Percentiles rank a stretch among this genome's conserved stretches.
These are phyloP conservation scores for Corella eumyota DNA, from an alignment of 23 tunicate species.

Conservation along the genomic window DNA sequence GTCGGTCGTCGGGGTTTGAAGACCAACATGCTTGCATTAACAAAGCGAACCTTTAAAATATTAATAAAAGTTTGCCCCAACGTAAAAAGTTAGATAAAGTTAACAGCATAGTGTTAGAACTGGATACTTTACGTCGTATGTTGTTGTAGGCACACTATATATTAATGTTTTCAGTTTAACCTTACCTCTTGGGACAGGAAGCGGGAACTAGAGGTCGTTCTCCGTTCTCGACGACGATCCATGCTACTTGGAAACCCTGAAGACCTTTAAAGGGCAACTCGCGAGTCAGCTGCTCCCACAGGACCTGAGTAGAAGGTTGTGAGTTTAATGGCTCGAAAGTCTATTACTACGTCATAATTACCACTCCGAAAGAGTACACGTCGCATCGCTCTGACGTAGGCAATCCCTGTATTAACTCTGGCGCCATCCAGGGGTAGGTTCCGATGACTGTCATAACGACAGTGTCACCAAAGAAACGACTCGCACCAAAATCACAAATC, in stretches of 20 bases:
- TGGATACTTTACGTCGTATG: too few relatives aligned
- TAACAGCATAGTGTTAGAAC: too few relatives aligned
- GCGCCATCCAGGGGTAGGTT: slow-evolving; percentile 99
- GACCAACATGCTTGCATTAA: slow-evolving; percentile 64
- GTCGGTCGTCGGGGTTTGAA: slow-evolving; percentile 30
- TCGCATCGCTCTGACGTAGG: slow-evolving; percentile 82
- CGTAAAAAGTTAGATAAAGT: too few relatives aligned
- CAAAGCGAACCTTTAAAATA: slow-evolving; percentile 20
- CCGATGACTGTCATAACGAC: slow-evolving; percentile 88
- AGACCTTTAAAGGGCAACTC: slow-evolving; percentile 97
- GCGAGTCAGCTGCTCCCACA: slow-evolving; percentile 88
- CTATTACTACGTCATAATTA: slow-evolving; percentile 2
- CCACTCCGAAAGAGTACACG: slow-evolving; percentile 92
- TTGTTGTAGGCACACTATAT: too few relatives aligned
- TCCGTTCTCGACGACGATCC: slow-evolving; percentile 82
- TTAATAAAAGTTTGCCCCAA: background rate
- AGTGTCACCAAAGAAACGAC: slow-evolving; percentile 73
- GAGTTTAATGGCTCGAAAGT: too few relatives aligned
- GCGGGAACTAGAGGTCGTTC: slow-evolving; percentile 67
- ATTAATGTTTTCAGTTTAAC: too few relatives aligned
- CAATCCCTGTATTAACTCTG: slow-evolving; percentile 88
- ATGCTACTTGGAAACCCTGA: slow-evolving; percentile 93
- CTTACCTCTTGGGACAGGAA: slow-evolving; percentile 58
- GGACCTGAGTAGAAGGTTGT: slow-evolving; percentile 36
- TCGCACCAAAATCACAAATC: slow-evolving; percentile 95